Evolutionary conservation across 2,888 invertebrate species (phyloP).

Genomic region (Dasysyrphus albostriatus): DNA sequence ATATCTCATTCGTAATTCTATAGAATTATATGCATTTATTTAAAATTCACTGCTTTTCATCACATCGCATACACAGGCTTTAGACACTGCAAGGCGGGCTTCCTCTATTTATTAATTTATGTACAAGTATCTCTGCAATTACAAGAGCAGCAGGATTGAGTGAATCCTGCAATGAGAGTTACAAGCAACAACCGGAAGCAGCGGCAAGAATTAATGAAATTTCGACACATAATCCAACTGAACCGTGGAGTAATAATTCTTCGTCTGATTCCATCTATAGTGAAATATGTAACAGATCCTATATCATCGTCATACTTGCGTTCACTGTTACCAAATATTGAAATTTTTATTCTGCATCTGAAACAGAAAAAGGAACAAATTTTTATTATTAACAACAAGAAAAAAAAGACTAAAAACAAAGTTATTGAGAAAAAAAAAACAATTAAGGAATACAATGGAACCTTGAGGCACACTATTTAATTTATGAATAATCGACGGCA

Average conservation of each 20-base stretch:
- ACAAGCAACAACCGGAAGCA: constrained; percentile 31
- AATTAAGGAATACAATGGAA: background rate
- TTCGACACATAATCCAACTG: constrained; percentile 72
- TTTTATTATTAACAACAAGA: background rate
- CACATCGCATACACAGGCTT: background rate
- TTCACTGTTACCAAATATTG: constrained; percentile 12
- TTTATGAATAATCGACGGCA: background rate
- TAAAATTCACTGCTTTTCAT: constrained; percentile 18
- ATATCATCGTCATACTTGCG: background rate
- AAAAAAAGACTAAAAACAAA: background rate
- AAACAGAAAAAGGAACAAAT: background rate
- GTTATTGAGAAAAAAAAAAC: background rate
- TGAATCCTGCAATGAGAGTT: constrained; percentile 26
- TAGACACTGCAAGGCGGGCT: background rate
- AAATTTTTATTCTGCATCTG: background rate
- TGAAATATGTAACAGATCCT: constrained; percentile 35
- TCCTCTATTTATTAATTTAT: constrained; percentile 51
- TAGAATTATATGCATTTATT: constrained; percentile 1
- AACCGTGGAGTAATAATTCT: constrained; percentile 56
- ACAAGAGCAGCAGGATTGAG: constrained; percentile 29
- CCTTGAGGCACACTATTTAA: background rate
- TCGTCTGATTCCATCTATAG: constrained; percentile 26
- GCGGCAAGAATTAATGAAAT: constrained; percentile 72
- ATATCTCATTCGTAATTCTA: constrained; percentile 2
- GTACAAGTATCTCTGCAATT: constrained; percentile 51